A percentile compares a stretch with the other conserved stretches of the same genome.
phyloP scores from a whole-genome alignment of 2,888 invertebrate species.

The Spilosoma lubricipeda region DNA sequence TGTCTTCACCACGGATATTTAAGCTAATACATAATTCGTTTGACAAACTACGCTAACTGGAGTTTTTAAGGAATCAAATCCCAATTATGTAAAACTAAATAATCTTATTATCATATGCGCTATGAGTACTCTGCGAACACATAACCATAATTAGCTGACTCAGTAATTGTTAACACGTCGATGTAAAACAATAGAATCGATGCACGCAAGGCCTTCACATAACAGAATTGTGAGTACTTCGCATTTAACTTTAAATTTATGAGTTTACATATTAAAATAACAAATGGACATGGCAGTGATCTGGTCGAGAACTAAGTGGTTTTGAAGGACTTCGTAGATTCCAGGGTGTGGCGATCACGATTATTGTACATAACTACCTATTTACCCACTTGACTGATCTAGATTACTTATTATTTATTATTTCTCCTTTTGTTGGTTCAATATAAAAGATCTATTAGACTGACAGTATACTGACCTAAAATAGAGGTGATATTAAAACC shows the following conservation, averaged over 20 bases:
- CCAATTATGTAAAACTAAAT: slow-evolving; percentile 4
- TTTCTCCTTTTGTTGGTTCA: slow-evolving; percentile 66
- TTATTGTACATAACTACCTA: slow-evolving; percentile 52
- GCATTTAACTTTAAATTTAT: slow-evolving; percentile 67
- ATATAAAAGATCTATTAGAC: slow-evolving; percentile 53
- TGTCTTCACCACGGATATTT: slow-evolving; percentile 13
- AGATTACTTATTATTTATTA: slow-evolving; percentile 64
- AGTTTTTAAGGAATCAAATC: slow-evolving; percentile 20
- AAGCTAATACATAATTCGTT: background rate
- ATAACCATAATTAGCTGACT: slow-evolving; percentile 47
- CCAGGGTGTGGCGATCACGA: slow-evolving; percentile 82
- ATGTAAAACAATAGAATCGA: slow-evolving; percentile 66
- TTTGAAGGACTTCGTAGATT: slow-evolving; percentile 72
- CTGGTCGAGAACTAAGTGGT: slow-evolving; percentile 69
- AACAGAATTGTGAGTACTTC: slow-evolving; percentile 63
- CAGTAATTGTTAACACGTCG: slow-evolving; percentile 65
- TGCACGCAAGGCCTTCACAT: slow-evolving; percentile 69
- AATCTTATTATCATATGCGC: slow-evolving; percentile 58
- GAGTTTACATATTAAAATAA: slow-evolving; percentile 75
- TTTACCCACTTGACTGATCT: slow-evolving; percentile 57
- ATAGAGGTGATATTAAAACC: slow-evolving; percentile 36
- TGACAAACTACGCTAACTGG: slow-evolving; percentile 15
- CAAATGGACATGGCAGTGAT: slow-evolving; percentile 74
- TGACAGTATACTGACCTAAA: slow-evolving; percentile 57
- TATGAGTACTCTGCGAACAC: slow-evolving; percentile 28